Percentiles rank a stretch among this genome's conserved stretches.
Evolutionary conservation across 2,888 invertebrate species (phyloP).

Genomic region (Polydrusus pterygomalis): DNA sequence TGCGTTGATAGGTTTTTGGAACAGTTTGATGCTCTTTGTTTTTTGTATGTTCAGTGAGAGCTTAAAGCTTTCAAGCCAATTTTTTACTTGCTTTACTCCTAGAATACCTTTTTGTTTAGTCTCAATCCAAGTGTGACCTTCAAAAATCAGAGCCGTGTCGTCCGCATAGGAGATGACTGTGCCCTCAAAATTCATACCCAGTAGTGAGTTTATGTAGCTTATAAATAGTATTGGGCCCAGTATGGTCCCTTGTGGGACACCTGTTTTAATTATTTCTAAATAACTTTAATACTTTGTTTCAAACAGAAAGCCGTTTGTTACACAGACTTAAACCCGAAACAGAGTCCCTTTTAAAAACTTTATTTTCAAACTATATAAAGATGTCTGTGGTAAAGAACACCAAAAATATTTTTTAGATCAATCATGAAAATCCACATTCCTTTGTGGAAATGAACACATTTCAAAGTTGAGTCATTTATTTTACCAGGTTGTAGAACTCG

Average conservation of each 20-base stretch:
- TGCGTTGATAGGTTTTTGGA: slow-evolving; percentile 3
- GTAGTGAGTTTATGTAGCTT: no score
- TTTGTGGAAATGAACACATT: background rate
- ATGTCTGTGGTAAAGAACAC: background rate
- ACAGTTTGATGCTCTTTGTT: background rate
- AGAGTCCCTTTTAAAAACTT: background rate
- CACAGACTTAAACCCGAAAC: background rate
- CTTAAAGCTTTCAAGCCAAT: background rate
- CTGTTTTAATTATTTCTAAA: no score
- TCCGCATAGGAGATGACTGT: no score
- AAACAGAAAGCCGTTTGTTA: background rate
- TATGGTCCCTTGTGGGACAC: background rate
- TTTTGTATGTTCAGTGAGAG: no score
- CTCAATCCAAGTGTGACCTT: no score
- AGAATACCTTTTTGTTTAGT: no score
- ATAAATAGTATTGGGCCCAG: no score
- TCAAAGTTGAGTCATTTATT: no score
- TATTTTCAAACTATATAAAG: background rate
- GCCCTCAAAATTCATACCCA: no score
- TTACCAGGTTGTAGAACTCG: no score
- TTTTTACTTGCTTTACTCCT: no score
- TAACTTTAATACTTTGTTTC: background rate
- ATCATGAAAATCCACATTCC: background rate
- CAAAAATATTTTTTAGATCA: background rate
- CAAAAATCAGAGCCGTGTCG: no score